A percentile compares a stretch with the other conserved stretches of the same genome.
These are phyloP conservation scores for Cynodonichthys magdalenae DNA, from an alignment of 2,797 vertebrate species.

Conservation along the genomic window DNA sequence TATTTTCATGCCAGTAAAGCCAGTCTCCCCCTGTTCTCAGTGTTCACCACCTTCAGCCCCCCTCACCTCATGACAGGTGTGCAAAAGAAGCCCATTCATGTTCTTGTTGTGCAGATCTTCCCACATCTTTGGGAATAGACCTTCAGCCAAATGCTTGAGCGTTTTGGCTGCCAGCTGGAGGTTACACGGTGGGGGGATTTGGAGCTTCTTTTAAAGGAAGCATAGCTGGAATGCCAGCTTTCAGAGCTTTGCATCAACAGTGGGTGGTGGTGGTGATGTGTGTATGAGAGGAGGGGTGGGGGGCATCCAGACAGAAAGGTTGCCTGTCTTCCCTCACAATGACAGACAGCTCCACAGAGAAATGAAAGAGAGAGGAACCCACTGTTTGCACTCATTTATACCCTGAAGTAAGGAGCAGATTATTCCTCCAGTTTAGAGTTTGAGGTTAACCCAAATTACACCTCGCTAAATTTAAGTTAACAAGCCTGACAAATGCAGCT, in stretches of 20 bases:
- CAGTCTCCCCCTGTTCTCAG: slow-evolving; percentile 60
- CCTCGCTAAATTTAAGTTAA: slow-evolving; percentile 35
- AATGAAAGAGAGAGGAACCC: slow-evolving; percentile 58
- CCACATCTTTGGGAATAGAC: slow-evolving; percentile 27
- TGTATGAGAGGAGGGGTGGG: slow-evolving; percentile 8
- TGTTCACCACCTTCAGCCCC: slow-evolving; percentile 51
- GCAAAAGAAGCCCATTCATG: slow-evolving; percentile 44
- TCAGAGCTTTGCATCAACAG: slow-evolving; percentile 72
- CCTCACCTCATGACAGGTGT: slow-evolving; percentile 68
- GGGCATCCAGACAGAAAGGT: slow-evolving; percentile 61
- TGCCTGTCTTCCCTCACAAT: slow-evolving; percentile 70
- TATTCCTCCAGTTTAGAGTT: slow-evolving; percentile 21
- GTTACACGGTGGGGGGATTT: slow-evolving; percentile 67
- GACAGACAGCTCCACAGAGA: slow-evolving; percentile 65
- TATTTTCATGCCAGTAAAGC: slow-evolving; percentile 38
- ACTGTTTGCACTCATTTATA: slow-evolving; percentile 68
- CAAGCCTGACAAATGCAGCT: slow-evolving; percentile 46
- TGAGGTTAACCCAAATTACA: background rate
- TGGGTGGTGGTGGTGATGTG: slow-evolving; percentile 41
- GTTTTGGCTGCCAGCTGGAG: slow-evolving; percentile 57
- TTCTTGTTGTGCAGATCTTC: slow-evolving; percentile 46
- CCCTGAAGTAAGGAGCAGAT: slow-evolving; percentile 51
- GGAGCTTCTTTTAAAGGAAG: slow-evolving; percentile 70
- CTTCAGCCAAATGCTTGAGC: slow-evolving; percentile 48
- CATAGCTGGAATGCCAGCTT: slow-evolving; percentile 80